Evolutionary conservation across 2,888 invertebrate species (phyloP), one percentile per base, ranked within the genome.

Genomic region (Caenorhabditis becei): DNA sequence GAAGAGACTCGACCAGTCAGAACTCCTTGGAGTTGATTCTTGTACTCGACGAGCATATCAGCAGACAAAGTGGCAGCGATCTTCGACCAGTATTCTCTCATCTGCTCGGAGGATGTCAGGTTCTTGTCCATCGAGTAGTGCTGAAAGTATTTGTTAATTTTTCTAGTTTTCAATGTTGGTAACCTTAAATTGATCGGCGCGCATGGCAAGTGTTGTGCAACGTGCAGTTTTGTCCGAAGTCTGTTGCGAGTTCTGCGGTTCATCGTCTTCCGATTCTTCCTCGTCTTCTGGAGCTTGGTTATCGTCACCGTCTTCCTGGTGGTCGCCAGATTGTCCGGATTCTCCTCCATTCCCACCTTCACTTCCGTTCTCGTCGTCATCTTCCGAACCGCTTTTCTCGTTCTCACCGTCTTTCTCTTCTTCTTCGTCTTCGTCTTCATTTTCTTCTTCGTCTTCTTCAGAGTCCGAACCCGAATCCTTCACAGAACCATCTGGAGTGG

Each of bases 1-100:
- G 44, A 44, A 4, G 80, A 80, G 1, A 54, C 14, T 2, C 74
- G 56, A 5, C 80, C 80, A 16, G 44, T 62, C 16, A 80, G 24
- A n/a, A 74, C 32, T 23, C 37, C 37, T 26, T 47, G 54, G 1
- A 78, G 59, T 1, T n/a, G 51, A 7, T 14, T 20, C 35, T 69
- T 69, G 56, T 80, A 80, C 5, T 24, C 24, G n/a, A n/a, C 2
- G 3, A 79, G 28, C 41, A 35, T 20, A 16, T 37, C 18, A 2
- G 2, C 23, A 0, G 53, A 14, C 14, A 61, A 0, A 5, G 8
- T 47, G 16, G 23, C 32, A 16, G 26, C 32, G 16, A 79, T 20
- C 20, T 53, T 23, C 2, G 51, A 14, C 79, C 79, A 79, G 7
- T 49, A 20, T 1, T 11, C 4, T 54, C 61, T 47, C 61, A 74